Conservation (phyloP, 1,140 invertebrate species). For the Drosophila serrata region DNA sequence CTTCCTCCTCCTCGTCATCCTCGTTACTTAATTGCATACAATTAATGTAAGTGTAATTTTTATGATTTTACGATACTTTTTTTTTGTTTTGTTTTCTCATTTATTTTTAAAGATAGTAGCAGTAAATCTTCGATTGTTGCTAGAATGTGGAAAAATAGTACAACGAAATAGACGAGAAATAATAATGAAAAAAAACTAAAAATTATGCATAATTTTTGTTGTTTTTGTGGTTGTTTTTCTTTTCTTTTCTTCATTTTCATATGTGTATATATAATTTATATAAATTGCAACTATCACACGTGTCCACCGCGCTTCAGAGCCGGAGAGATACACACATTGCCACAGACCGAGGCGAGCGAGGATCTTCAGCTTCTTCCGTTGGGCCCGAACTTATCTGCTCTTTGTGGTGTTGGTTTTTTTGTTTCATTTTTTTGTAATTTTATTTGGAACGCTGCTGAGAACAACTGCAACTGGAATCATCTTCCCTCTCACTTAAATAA, state of each 20-base stretch:
- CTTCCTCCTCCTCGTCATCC: constrained; percentile 4
- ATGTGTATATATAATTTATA: constrained; percentile 79
- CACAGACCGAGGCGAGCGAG: constrained; percentile 64
- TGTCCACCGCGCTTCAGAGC: constrained; percentile 52
- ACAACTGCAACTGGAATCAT: constrained; percentile 80
- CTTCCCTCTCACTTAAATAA: constrained; percentile 50
- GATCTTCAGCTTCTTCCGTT: constrained; percentile 60
- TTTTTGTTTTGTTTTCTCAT: constrained; percentile 16
- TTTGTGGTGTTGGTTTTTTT: constrained; percentile 40
- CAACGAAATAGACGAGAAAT: constrained; percentile 49
- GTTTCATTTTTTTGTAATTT: constrained; percentile 22
- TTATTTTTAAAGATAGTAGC: constrained; percentile 69
- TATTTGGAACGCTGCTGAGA: constrained; percentile 73
- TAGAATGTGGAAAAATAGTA: constrained; percentile 69
- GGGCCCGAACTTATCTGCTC: constrained; percentile 55
- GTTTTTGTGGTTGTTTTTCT: constrained; percentile 48
- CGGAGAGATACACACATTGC: constrained; percentile 76
- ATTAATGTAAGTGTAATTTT: constrained; percentile 52
- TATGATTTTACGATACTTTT: constrained; percentile 65
- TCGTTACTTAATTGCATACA: constrained; percentile 62
- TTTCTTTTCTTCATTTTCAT: constrained; percentile 54
- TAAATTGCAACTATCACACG: constrained; percentile 84
- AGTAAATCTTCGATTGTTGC: constrained; percentile 79
- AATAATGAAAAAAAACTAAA: constrained; percentile 44
- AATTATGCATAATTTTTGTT: constrained; percentile 63